Base-by-base conservation (phyloP, 2,113 vertebrate genomes). In the Oxyura jamaicensis region DNA sequence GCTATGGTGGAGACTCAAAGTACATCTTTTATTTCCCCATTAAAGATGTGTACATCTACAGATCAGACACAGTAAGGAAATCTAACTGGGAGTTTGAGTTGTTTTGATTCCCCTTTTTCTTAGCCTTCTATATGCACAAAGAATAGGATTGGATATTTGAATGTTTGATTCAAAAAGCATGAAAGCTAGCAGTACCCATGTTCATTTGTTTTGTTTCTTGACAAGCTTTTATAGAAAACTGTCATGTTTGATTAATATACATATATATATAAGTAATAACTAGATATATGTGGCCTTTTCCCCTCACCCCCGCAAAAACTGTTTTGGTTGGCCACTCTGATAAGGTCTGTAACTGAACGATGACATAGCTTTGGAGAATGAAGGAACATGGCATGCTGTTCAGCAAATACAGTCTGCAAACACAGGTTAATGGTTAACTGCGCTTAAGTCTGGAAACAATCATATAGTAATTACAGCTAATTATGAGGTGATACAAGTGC, bases 351-450 rank as follows among this genome's bases (percentile, higher is more conserved):
- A 71, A 48, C 69, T 73, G 66, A 42, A 21, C 2, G 5, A 90
- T 90, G 88, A 36, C 69, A 58, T 53, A 73, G 90, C 5, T 0
- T 7, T 58, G 56, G 56, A 69, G 65, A 89, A n/a, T 68, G 77
- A 93, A 75, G 66, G 83, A 93, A 84, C 88, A 74, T 69, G 55
- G 26, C 29, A 23, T 59, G n/a, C 66, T 91, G 53, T 89, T 96
- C 80, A 79, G 80, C 93, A 96, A 94, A 93, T 79, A 86, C 19
- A 19, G 52, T 73, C 77, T 86, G 20, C 66, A 84, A 91, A 86
- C 88, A 89, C 81, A 84, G 76, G 95, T 93, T 96, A 96, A 96
- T 94, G 74, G 81, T 87, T 96, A 95, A 93, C 92, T 84, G 11
- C 36, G 22, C 67, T 59, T 53, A 75, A 92, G 65, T 72, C 80